phyloP scores from a whole-genome alignment of 2,888 invertebrate genomes.

The Clivina fossor region DNA sequence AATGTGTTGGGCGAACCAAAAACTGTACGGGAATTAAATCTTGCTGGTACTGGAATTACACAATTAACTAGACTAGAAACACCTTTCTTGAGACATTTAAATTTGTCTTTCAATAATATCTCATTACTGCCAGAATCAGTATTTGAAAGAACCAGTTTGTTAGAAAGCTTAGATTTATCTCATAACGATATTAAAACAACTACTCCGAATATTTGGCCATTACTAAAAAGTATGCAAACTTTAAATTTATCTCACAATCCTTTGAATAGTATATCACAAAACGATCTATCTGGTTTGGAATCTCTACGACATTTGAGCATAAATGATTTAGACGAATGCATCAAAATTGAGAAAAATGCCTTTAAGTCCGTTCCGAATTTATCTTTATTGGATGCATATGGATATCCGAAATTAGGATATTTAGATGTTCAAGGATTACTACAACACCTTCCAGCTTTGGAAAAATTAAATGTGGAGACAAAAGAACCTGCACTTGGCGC shows the following conservation, averaged over 20 bases:
- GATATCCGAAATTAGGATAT: constrained; percentile 79
- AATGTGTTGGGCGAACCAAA: constrained; percentile 86
- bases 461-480: constrained; percentile 80
- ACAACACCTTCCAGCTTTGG: constrained; percentile 71
- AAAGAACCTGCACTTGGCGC: constrained; percentile 81
- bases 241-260: constrained; percentile 73
- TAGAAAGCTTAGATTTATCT: constrained; percentile 78
- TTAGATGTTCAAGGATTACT: constrained; percentile 83
- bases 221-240: constrained; percentile 68
- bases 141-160: constrained; percentile 76
- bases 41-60: constrained; percentile 77
- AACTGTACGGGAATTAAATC: constrained; percentile 77
- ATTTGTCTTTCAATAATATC: constrained; percentile 77
- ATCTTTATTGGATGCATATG: constrained; percentile 68
- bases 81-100: constrained; percentile 77
- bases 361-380: constrained; percentile 74
- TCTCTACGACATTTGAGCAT: constrained; percentile 67
- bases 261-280: constrained; percentile 73
- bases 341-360: constrained; percentile 79
- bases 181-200: constrained; percentile 66
- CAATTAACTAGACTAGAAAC: constrained; percentile 73
- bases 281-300: constrained; percentile 72
- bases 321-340: constrained; percentile 67
- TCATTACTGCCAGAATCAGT: constrained; percentile 64
- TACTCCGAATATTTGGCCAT: constrained; percentile 68